These are phyloP conservation scores for Ophion ventricosus DNA, from an alignment of 2,888 invertebrate genomes.

Conservation along the genomic window DNA sequence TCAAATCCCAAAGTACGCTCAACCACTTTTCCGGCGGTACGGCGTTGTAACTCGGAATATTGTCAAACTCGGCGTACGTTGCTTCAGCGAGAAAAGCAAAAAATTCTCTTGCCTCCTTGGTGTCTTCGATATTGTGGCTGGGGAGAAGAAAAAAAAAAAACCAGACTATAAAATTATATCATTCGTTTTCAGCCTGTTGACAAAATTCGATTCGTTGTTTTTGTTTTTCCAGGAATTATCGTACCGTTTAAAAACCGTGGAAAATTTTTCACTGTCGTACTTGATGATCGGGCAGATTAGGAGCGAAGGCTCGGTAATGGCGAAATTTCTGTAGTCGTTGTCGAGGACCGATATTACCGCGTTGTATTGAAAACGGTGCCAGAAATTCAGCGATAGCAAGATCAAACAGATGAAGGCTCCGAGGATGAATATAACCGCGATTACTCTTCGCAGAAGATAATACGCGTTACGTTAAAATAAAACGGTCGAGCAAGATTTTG, in stretches of 20 bases:
- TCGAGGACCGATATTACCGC: conserved; percentile 71
- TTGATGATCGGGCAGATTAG: conserved; percentile 87
- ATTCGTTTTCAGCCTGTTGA: not conserved
- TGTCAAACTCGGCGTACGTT: conserved; percentile 65
- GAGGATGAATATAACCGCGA: conserved; percentile 67
- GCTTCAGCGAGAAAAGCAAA: conserved; percentile 69
- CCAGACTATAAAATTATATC: too few species aligned
- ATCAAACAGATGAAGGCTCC: conserved; percentile 69
- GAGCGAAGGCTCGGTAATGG: conserved; percentile 88
- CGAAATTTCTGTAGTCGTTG: conserved; percentile 75
- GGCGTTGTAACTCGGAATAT: conserved; percentile 65
- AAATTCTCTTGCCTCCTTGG: conserved; percentile 69
- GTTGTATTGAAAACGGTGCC: conserved; percentile 72
- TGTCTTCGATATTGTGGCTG: conserved; percentile 72
- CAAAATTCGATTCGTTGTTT: too few species aligned
- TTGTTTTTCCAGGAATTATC: conserved; percentile 1
- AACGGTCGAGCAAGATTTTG: not conserved
- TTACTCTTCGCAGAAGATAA: conserved; percentile 60
- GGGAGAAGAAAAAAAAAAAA: not conserved
- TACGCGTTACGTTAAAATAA: conserved; percentile 11
- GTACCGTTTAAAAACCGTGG: conserved; percentile 66
- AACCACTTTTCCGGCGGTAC: conserved; percentile 72
- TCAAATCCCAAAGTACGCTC: conserved; percentile 72
- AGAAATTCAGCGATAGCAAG: conserved; percentile 70
- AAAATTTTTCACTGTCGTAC: conserved; percentile 84